Evolutionary conservation across 2,888 invertebrate genomes (phyloP).

Genomic region (Polyommatus icarus): DNA sequence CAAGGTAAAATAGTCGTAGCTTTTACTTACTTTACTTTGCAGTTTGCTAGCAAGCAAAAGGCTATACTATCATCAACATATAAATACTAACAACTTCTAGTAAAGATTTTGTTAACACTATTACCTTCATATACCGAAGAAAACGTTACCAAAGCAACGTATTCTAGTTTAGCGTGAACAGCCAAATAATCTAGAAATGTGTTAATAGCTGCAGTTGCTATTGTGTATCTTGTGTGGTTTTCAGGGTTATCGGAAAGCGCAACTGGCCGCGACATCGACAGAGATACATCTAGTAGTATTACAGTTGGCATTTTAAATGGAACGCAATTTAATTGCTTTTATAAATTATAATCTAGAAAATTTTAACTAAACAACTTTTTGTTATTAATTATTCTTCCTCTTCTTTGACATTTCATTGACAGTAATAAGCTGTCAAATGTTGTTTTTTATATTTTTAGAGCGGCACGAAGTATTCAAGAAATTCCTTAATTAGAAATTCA

Average conservation of each 20-base stretch:
- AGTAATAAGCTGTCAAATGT: not conserved
- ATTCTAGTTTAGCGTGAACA: constrained; percentile 68
- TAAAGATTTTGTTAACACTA: not conserved
- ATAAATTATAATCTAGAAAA: not conserved
- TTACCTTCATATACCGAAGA: constrained; percentile 71
- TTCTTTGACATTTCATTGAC: not conserved
- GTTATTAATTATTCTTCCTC: not conserved
- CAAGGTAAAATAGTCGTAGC: too few relatives aligned
- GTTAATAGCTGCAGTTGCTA: constrained; percentile 66
- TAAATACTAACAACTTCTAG: not conserved
- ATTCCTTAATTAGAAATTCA: too few relatives aligned
- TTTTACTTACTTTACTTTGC: not conserved
- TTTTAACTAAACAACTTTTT: not conserved
- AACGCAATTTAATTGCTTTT: constrained; percentile 13
- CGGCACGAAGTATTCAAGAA: too few relatives aligned
- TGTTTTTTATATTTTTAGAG: too few relatives aligned
- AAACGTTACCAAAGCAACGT: constrained; percentile 67
- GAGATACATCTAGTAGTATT: constrained; percentile 66
- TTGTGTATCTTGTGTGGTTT: constrained; percentile 62
- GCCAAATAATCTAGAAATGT: constrained; percentile 68
- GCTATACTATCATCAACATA: not conserved
- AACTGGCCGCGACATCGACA: constrained; percentile 73
- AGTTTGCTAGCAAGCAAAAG: not conserved
- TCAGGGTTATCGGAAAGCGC: constrained; percentile 63
- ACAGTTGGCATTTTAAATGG: constrained; percentile 63